Conservation (phyloP, 35 echinoderm and acorn worm genomes). For the Nesometra sesokonis region DNA sequence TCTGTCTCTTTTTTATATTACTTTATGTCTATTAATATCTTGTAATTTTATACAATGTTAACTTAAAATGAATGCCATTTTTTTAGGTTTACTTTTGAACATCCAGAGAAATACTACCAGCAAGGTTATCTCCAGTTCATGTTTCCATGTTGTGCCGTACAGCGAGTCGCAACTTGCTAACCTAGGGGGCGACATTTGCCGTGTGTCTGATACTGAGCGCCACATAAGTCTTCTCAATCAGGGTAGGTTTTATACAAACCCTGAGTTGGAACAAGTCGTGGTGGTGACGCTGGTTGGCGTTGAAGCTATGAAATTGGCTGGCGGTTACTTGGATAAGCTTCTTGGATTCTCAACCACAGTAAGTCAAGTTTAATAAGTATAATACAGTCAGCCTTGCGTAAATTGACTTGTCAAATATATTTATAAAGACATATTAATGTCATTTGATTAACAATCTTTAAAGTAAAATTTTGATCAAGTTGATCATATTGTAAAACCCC, state of each 20-base stretch:
- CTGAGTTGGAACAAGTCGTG: conserved; percentile 83
- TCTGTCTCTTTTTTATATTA: no score
- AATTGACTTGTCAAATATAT: no score
- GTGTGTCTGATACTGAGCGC: conserved; percentile 35
- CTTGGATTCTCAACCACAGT: conserved; percentile 49
- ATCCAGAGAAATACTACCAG: conserved; percentile 42
- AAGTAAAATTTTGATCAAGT: no score
- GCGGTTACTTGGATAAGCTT: conserved; percentile 51
- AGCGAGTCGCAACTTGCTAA: conserved; percentile 42
- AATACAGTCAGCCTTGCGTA: no score
- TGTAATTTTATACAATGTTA: no score
- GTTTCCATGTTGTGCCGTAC: conserved; percentile 78
- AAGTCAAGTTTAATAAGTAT: background rate
- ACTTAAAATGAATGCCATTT: no score
- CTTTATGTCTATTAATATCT: background rate
- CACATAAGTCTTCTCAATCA: conserved; percentile 29
- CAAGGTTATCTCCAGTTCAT: conserved; percentile 32
- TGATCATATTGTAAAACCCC: no score
- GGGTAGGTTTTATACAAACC: conserved; percentile 71
- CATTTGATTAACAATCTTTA: no score
- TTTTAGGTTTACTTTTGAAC: conserved; percentile 43
- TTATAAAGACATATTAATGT: no score
- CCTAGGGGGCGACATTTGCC: conserved; percentile 75
- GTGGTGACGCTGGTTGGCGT: conserved; percentile 66
- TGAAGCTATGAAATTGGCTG: conserved; percentile 48